These are phyloP conservation scores for Trinectes maculatus DNA, from an alignment of 2,113 vertebrate genomes.

Conservation along the genomic window DNA sequence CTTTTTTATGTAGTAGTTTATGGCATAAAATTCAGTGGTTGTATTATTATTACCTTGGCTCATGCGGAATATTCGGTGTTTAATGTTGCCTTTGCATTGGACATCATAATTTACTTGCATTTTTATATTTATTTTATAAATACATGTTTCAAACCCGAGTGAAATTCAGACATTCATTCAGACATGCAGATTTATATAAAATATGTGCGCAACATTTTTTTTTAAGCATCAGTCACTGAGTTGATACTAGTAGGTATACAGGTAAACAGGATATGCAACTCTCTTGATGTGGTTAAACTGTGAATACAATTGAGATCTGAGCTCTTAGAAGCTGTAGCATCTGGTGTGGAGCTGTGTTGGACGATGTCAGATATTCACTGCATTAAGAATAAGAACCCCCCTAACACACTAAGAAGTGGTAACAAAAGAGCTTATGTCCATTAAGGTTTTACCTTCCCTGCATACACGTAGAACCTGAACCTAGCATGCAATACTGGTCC, in stretches of 20 bases:
- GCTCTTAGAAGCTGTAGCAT: conserved; percentile 30
- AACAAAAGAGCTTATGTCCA: too few species aligned
- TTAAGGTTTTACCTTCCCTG: too few species aligned
- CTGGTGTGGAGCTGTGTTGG: conserved; percentile 19
- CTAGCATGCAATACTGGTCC: too few species aligned
- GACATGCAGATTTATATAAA: neutral
- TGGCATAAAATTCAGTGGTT: neutral
- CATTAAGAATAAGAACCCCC: neutral
- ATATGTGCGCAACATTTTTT: neutral
- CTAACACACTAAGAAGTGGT: too few species aligned
- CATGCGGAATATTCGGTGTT: too few species aligned
- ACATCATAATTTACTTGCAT: too few species aligned
- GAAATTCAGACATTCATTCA: neutral
- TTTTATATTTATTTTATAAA: neutral
- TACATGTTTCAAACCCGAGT: neutral
- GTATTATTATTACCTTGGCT: too few species aligned
- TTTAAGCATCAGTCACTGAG: conserved; percentile 42
- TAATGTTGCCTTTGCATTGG: too few species aligned
- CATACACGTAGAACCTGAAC: too few species aligned
- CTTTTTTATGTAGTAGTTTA: neutral
- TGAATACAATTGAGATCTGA: conserved; percentile 42
- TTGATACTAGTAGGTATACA: conserved; percentile 56
- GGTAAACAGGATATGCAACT: conserved; percentile 73
- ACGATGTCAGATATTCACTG: neutral
- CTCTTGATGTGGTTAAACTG: conserved; percentile 66